Base-by-base conservation (phyloP, 2,113 vertebrate genomes). In the Sprattus sprattus region DNA sequence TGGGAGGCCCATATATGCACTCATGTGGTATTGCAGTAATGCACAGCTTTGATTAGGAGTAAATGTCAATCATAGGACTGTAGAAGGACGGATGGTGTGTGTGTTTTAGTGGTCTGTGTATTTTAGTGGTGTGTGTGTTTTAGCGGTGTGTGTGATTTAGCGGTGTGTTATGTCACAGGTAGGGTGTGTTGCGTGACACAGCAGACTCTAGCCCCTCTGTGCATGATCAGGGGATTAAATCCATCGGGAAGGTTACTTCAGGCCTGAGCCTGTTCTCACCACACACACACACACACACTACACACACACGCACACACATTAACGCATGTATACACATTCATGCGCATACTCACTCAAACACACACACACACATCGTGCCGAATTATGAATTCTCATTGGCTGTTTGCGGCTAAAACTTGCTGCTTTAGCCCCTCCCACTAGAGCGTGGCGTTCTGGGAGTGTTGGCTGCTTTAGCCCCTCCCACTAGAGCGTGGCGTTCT, bases 391-490 rank as follows among this genome's bases (percentile, higher is more conserved):
- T 28, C n/a, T 71, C 64, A 71, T 10, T 71, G 57, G 57, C 57
- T 64, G 22, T 64, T 6, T 71, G n/a, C 11, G 84, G 86, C 82
- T 93, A 95, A n/a, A n/a, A n/a, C n/a, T 39, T 1, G 39, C 39
- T 39, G 39, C 39, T 2, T 39, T 39, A 39, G 39, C 39, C 39
- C 39, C 39, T 39, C 39, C 39, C 39, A 39, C 39, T 1, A 1
- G 39, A 39, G 39, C 39, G 2, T 39, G 39, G 39, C 2, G 39
- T 39, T 39, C 39, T 39, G 39, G 39, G 39, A 39, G 39, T 39
- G 39, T 39, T 39, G 39, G 39, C 39, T 39, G 39, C 39, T 39
- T 39, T 39, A 39, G 39, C 39, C 39, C 39, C 39, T 46, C 82
- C 85, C 80, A 82, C 64, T 84, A 84, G 89, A 87, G 52, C 13